A percentile compares a stretch with the other conserved stretches of the same genome.
Conservation (phyloP, 2,888 invertebrate genomes). For the Gisinianus flammeolus region DNA sequence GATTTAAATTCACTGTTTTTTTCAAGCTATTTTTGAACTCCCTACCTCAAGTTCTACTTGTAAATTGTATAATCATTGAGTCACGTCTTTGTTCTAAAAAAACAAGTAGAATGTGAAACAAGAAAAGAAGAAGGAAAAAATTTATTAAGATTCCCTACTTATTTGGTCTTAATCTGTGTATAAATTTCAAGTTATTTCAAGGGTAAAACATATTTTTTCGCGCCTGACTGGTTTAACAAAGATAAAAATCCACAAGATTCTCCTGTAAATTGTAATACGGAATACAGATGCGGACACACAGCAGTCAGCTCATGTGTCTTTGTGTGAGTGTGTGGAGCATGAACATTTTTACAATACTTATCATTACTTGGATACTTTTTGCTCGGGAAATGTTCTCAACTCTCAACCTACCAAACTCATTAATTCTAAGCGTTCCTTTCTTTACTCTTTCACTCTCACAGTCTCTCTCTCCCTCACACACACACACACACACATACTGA, state of each 20-base stretch:
- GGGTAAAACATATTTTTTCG: slow-evolving; percentile 25
- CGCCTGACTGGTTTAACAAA: slow-evolving; percentile 22
- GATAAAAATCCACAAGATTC: slow-evolving; percentile 16
- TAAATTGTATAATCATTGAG: too few species aligned
- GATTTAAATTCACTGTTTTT: too few species aligned
- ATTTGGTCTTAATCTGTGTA: slow-evolving; percentile 29
- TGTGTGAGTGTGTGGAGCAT: neutral
- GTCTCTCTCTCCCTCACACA: neutral
- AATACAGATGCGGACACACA: neutral
- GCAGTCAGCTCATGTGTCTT: neutral
- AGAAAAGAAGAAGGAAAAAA: too few species aligned
- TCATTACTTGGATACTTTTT: neutral
- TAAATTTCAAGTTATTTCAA: slow-evolving; percentile 34
- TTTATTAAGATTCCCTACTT: too few species aligned
- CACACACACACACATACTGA: slow-evolving; percentile 1
- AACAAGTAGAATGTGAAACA: too few species aligned
- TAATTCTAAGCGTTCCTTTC: slow-evolving; percentile 32
- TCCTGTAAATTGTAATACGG: neutral
- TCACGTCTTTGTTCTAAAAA: too few species aligned
- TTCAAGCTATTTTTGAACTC: too few species aligned
- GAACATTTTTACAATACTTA: neutral
- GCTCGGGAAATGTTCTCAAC: neutral
- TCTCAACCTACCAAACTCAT: slow-evolving; percentile 18
- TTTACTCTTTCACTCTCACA: neutral
- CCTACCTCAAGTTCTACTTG: too few species aligned